Evolutionary conservation across 1,140 invertebrate species (phyloP).

Genomic region (Capitella teleta): DNA sequence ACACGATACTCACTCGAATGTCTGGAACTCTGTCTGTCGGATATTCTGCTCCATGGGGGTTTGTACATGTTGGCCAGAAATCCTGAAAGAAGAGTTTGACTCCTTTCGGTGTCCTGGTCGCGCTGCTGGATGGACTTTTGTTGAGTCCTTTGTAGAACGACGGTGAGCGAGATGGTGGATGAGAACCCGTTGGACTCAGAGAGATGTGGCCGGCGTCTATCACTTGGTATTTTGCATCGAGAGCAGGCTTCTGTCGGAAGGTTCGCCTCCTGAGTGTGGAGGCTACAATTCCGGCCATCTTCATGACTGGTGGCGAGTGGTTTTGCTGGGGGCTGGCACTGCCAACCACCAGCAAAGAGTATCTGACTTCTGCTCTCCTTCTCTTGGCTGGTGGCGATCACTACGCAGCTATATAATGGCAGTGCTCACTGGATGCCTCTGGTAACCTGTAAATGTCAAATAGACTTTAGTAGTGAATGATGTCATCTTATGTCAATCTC

Average conservation of each 20-base stretch:
- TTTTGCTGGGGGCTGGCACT: background rate
- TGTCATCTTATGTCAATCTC: too few relatives aligned
- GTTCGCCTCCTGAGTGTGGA: slow-evolving; percentile 10
- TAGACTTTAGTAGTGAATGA: too few relatives aligned
- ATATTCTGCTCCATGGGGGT: slow-evolving; percentile 9
- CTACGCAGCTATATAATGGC: too few relatives aligned
- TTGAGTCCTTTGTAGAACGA: background rate
- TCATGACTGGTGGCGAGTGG: background rate
- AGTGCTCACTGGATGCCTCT: too few relatives aligned
- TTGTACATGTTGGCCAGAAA: slow-evolving; percentile 13
- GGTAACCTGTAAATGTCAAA: too few relatives aligned
- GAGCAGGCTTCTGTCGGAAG: slow-evolving; percentile 9
- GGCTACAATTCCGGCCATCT: slow-evolving; percentile 14
- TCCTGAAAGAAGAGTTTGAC: slow-evolving; percentile 12
- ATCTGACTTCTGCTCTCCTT: too few relatives aligned
- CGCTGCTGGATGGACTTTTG: too few relatives aligned
- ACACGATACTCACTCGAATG: slow-evolving; percentile 14
- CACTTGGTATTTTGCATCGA: slow-evolving; percentile 9
- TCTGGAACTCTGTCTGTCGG: slow-evolving; percentile 5
- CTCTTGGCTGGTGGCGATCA: too few relatives aligned
- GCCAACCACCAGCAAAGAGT: background rate
- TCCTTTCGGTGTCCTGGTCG: slow-evolving; percentile 1
- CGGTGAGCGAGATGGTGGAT: slow-evolving; percentile 11
- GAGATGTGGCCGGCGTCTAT: slow-evolving; percentile 13
- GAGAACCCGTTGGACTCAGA: slow-evolving; percentile 13